Base-by-base conservation (phyloP, 1,140 invertebrate genomes). In the Hypsibius dujardini region DNA sequence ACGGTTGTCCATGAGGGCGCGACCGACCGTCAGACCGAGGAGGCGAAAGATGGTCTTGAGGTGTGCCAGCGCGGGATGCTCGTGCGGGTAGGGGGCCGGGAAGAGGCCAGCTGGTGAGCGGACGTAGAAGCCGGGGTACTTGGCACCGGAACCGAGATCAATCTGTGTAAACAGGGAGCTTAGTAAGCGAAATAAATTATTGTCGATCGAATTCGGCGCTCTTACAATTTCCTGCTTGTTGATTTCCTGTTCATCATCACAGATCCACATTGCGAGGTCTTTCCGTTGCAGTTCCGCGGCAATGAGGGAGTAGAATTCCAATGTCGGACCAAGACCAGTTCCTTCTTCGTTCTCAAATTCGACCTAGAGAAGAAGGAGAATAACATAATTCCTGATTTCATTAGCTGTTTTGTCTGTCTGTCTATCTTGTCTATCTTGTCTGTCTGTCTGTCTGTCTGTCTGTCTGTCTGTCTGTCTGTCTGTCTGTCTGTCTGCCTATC, bases 271-370 rank as follows among this genome's bases (percentile, higher is more conserved):
- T 14, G 79, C 86, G 15, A 96, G 82, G 77, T 92, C 88, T 74
- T 90, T 87, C 69, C 90, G 84, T 80, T 98, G 95, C 69, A 98
- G 81, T 83, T 98, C 95, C 3, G 90, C 92, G 56, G 92, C 90
- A 15, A 96, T 90, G 40, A 98, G 82, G 59, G 95, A 91, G 81
- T 95, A 99, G 80, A 99, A 98, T 82, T 98, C 95, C 15, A 99
- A 80, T 1, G 95, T 98, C 1, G 95, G 95, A 0, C 95, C 95
- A n/a, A 98, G 82, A 14, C 95, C 95, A 12, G 95, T 98, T 59
- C 95, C 95, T 80, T 98, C 94, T 81, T 98, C 95, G 69, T 89
- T 90, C 59, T 87, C 84, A 79, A 98, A 99, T 79, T 97, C 93
- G 74, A 98, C 85, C 81, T 84, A 72, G 70, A 28, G 28, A 28